Conservation (phyloP, 2,797 vertebrate species). For the Zenarchopterus dispar region DNA sequence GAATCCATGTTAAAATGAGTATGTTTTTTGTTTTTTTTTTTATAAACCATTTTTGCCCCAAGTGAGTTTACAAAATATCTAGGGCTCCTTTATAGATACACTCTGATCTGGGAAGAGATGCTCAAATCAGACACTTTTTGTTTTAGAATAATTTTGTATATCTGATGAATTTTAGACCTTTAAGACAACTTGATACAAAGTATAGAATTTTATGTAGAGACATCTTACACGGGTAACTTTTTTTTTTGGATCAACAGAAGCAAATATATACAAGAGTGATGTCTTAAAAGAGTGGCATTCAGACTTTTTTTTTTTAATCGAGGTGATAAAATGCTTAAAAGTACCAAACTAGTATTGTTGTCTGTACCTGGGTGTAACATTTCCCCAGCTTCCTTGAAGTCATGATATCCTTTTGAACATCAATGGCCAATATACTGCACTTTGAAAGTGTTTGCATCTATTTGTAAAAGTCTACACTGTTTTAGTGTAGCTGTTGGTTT, state of each 20-base stretch:
- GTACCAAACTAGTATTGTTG: constrained; percentile 3
- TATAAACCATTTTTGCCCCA: constrained; percentile 1
- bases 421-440: constrained; percentile 15
- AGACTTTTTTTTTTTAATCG: neutral
- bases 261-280: constrained; percentile 14
- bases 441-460: constrained; percentile 22
- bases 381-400: constrained; percentile 8
- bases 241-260: constrained; percentile 26
- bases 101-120: constrained; percentile 9
- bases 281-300: constrained; percentile 14
- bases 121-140: neutral
- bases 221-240: constrained; percentile 16
- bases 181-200: constrained; percentile 15
- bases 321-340: constrained; percentile 17
- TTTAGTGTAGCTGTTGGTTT: constrained; percentile 1
- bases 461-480: constrained; percentile 3
- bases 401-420: constrained; percentile 10
- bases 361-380: constrained; percentile 3
- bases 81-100: constrained; percentile 4
- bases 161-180: constrained; percentile 15
- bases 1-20: neutral
- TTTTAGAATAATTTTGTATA: constrained; percentile 22
- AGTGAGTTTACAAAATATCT: constrained; percentile 9
- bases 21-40: constrained; percentile 24
- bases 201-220: constrained; percentile 29